Percentiles rank a stretch among this genome's conserved stretches.
phyloP scores from a whole-genome alignment of 2,113 vertebrate genomes.

The Oreocharis arfaki region DNA sequence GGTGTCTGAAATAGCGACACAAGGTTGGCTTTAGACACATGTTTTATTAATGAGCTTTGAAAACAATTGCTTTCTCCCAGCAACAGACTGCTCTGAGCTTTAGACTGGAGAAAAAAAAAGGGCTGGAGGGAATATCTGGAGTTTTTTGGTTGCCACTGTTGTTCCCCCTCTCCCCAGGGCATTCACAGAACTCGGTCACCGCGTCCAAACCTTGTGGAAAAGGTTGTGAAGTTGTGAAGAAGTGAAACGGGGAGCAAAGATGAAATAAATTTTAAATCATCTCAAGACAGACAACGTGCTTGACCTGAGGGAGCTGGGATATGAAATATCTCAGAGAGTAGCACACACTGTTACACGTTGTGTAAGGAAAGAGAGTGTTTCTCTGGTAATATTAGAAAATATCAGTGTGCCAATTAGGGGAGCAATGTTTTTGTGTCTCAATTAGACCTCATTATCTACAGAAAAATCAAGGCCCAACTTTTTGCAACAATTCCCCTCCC shows the following conservation, averaged over 20 bases:
- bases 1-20: conserved; percentile 21
- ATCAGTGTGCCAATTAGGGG: conserved; percentile 51
- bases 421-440: conserved; percentile 9
- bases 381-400: conserved; percentile 17
- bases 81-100: not conserved
- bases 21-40: conserved; percentile 11
- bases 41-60: conserved; percentile 56
- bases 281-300: not conserved
- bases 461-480: conserved; percentile 14
- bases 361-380: not conserved
- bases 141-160: not conserved
- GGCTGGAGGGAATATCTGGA: not conserved
- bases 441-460: not conserved
- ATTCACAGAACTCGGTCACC: not conserved
- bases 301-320: not conserved
- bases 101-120: not conserved
- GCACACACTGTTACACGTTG: not conserved
- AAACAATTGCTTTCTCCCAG: conserved; percentile 42
- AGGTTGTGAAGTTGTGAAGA: not conserved
- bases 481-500: not conserved
- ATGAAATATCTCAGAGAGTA: not conserved
- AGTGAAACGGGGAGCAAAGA: not conserved
- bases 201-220: not conserved
- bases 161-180: not conserved
- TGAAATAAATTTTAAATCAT: not conserved